Base-by-base conservation (phyloP, 2,888 invertebrate species). In the Sisyra terminalis region DNA sequence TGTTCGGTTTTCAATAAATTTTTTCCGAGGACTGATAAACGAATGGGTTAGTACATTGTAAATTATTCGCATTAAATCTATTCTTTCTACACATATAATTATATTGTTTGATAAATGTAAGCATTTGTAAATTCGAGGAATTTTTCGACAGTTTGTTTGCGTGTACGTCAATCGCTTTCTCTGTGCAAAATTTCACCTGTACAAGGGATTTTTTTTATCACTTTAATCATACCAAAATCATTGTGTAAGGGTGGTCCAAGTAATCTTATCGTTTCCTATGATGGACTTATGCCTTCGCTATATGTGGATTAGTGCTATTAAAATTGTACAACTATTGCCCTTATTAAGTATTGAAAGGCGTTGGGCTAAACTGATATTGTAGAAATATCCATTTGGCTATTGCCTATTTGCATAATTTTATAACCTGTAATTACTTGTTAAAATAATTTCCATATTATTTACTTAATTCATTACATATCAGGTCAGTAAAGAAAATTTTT, bases 1-100 rank as follows among this genome's bases (percentile, higher is more conserved):
- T 61, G 59, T 59, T 55, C 54, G 55, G 57, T 57, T 61, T 51
- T 53, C 57, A 53, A 52, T 53, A 55, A 54, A 57, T 57, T 55
- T 54, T 56, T 52, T 53, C 56, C 55, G 57, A 56, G 51, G 51
- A 50, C 52, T 54, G 55, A 54, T 51, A 52, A 51, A 59, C 58
- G 56, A 58, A 58, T 60, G 60, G 61, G 63, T 63, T 56, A 61
- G 61, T 63, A 43, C n/a, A 29, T 18, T 29, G 7, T 14, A 29
- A 43, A 43, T 38, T 29, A 29, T 13, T 29, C 17, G 29, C 10
- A 34, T 37, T 17, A 18, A 35, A 42, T 13, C 9, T 29, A 31
- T 38, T 34, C 11, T 41, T 34, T 7, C 16, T 30, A 5, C 18
- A 41, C 17, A 24, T 32, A 10, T 24, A 17, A 15, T 30, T 10